Evolutionary conservation across 1,140 invertebrate genomes (phyloP).

Genomic region (Trypoxylus dichotomus): DNA sequence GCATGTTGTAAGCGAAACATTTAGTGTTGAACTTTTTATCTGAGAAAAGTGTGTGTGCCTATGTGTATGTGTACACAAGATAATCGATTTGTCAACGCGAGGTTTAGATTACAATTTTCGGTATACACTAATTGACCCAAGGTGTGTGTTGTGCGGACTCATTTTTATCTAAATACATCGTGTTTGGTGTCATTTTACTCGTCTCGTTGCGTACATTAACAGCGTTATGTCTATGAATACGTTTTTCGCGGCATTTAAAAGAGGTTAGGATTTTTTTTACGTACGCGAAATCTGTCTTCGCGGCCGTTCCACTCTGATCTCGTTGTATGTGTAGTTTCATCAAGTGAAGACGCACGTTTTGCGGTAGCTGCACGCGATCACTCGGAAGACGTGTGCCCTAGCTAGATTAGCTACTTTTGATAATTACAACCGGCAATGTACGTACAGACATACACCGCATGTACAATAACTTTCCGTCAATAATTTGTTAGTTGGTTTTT

Average conservation of each 20-base stretch:
- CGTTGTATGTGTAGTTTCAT: conserved; percentile 32
- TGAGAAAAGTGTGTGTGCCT: conserved; percentile 34
- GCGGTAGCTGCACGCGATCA: conserved; percentile 39
- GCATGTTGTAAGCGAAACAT: conserved; percentile 10
- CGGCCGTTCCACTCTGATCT: conserved; percentile 38
- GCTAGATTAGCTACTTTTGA: conserved; percentile 38
- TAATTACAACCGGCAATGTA: conserved; percentile 34
- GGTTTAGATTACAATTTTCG: conserved; percentile 54
- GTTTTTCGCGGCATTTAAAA: conserved; percentile 30
- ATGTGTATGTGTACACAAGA: conserved; percentile 40
- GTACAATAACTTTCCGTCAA: neutral
- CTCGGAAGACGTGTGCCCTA: conserved; percentile 37
- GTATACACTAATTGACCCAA: conserved; percentile 51
- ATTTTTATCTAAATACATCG: conserved; percentile 38
- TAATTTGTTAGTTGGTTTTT: neutral
- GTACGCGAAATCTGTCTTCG: conserved; percentile 30
- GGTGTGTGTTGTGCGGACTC: conserved; percentile 39
- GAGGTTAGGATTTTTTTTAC: conserved; percentile 31
- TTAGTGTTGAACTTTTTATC: conserved; percentile 30
- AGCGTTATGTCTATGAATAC: neutral
- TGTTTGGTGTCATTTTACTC: conserved; percentile 46
- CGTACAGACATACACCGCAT: conserved; percentile 19
- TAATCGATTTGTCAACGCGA: conserved; percentile 55
- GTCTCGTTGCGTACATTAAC: conserved; percentile 35
- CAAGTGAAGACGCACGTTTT: conserved; percentile 40